Conservation (phyloP, 2,113 vertebrate species). For the Oncorhynchus keta region DNA sequence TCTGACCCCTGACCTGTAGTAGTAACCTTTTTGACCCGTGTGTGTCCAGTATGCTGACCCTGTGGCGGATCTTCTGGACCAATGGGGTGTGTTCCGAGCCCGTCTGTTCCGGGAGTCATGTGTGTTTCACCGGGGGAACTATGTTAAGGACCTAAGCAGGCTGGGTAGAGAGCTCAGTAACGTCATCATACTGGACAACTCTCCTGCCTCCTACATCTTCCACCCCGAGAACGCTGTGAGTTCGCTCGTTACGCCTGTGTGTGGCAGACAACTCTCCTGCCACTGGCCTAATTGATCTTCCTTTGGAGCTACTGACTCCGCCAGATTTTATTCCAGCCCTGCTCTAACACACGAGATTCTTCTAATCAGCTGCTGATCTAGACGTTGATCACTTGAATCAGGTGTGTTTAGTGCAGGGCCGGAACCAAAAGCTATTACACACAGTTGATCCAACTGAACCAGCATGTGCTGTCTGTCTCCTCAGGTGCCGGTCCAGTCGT, state of each 20-base stretch:
- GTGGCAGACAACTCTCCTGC: too few relatives aligned
- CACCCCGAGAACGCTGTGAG: constrained; percentile 98
- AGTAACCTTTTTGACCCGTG: background rate
- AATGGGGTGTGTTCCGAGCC: constrained; percentile 94
- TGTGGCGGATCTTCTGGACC: constrained; percentile 95
- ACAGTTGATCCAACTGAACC: too few relatives aligned
- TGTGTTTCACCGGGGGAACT: constrained; percentile 97
- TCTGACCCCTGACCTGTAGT: background rate
- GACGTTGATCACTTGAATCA: too few relatives aligned
- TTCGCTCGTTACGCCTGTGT: too few relatives aligned
- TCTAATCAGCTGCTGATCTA: too few relatives aligned
- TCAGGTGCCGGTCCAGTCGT: constrained; percentile 97
- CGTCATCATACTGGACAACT: constrained; percentile 97
- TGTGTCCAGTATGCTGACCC: constrained; percentile 92
- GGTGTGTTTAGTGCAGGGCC: too few relatives aligned
- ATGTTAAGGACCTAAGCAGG: constrained; percentile 96
- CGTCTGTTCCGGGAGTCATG: constrained; percentile 98
- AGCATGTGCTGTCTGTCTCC: background rate
- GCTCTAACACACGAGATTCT: too few relatives aligned
- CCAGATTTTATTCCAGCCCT: too few relatives aligned
- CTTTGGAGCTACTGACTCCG: too few relatives aligned
- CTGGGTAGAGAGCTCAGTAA: constrained; percentile 94
- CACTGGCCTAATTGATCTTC: too few relatives aligned
- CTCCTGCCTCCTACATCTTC: constrained; percentile 98
- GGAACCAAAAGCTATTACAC: background rate